phyloP scores from a whole-genome alignment of 2,888 invertebrate species.

The Philopedon plagiatum region DNA sequence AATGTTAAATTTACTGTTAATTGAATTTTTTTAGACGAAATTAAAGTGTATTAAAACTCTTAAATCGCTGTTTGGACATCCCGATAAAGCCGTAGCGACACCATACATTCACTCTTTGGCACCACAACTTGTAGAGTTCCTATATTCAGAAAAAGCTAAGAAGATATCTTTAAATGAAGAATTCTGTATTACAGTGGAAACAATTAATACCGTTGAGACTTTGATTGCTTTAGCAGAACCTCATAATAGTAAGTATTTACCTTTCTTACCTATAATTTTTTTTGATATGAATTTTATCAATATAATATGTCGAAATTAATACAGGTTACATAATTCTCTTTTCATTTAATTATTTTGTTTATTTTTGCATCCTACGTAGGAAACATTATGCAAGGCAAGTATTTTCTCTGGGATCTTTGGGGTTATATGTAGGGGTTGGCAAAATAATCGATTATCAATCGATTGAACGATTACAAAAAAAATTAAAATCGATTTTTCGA shows the following conservation, averaged over 20 bases:
- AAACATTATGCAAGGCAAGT: constrained; percentile 73
- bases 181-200: constrained; percentile 80
- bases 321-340: neutral
- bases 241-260: constrained; percentile 79
- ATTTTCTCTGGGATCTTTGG: constrained; percentile 9
- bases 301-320: constrained; percentile 12
- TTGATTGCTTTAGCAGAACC: constrained; percentile 82
- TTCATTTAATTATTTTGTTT: constrained; percentile 35
- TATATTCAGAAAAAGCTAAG: constrained; percentile 77
- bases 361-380: constrained; percentile 64
- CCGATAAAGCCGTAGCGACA: constrained; percentile 79
- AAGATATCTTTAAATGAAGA: constrained; percentile 78
- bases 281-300: constrained; percentile 43
- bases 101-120: constrained; percentile 88
- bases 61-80: constrained; percentile 82
- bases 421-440: too few relatives aligned
- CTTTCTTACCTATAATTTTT: neutral
- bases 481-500: too few relatives aligned
- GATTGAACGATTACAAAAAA: too few relatives aligned
- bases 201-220: constrained; percentile 81
- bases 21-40: constrained; percentile 73
- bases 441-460: too few relatives aligned
- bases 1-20: neutral
- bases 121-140: constrained; percentile 82
- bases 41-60: constrained; percentile 86